These are phyloP conservation scores for Acrobasis repandana DNA, from an alignment of 2,888 invertebrate genomes.

Conservation along the genomic window DNA sequence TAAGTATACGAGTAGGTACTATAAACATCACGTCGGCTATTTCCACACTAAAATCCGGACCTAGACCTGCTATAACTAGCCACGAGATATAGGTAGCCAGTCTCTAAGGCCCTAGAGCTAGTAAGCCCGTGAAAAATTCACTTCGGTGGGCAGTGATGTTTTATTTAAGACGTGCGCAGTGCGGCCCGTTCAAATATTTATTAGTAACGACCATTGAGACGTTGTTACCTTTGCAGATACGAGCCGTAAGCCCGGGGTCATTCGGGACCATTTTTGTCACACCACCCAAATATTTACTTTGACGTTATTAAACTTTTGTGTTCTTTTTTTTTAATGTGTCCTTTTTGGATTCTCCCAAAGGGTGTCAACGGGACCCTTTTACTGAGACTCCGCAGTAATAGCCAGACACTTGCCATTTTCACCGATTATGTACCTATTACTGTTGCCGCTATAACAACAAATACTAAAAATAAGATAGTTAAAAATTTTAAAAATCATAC, in stretches of 20 bases:
- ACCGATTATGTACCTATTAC: too few relatives aligned
- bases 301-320: neutral
- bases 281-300: slow-evolving; percentile 6
- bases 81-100: slow-evolving; percentile 34
- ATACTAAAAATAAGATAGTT: too few relatives aligned
- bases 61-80: too few relatives aligned
- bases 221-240: slow-evolving; percentile 48
- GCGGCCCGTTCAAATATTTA: slow-evolving; percentile 73
- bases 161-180: slow-evolving; percentile 72
- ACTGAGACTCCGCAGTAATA: too few relatives aligned
- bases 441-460: too few relatives aligned
- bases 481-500: too few relatives aligned
- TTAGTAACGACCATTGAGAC: slow-evolving; percentile 65
- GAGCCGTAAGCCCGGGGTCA: slow-evolving; percentile 10
- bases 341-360: too few relatives aligned
- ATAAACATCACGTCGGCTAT: neutral
- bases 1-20: neutral
- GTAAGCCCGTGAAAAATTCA: slow-evolving; percentile 68
- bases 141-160: slow-evolving; percentile 61
- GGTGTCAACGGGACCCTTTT: too few relatives aligned
- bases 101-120: slow-evolving; percentile 48
- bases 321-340: too few relatives aligned
- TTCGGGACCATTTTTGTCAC: slow-evolving; percentile 18
- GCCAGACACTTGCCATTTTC: too few relatives aligned
- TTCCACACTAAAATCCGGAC: neutral